Percentiles rank a stretch among this genome's conserved stretches.
phyloP scores from a whole-genome alignment of 37 sponge, comb jelly and placozoan genomes.

The Theonella swinhoei region DNA sequence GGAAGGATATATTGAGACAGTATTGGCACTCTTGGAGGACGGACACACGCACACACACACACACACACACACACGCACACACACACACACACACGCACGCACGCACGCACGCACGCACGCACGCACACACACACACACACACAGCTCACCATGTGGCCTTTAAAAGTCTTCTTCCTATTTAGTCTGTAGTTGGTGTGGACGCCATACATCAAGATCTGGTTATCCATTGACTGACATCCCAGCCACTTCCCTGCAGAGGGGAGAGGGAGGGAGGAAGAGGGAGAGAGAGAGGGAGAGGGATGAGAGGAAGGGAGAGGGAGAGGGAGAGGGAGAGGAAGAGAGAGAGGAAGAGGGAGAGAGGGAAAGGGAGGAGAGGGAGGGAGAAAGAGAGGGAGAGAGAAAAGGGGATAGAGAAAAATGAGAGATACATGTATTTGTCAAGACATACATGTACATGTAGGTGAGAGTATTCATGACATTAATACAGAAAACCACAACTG shows the following conservation, averaged over 20 bases:
- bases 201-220: conserved; percentile 86
- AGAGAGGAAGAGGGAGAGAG: not conserved
- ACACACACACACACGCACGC: no score
- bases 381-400: not conserved
- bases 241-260: conserved; percentile 88
- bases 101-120: conserved; percentile 31
- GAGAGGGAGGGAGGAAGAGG: conserved; percentile 21
- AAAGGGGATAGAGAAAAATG: no score
- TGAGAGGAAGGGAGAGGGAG: not conserved
- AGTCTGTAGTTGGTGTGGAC: conserved; percentile 92
- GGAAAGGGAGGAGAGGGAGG: not conserved
- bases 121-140: conserved; percentile 16
- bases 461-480: no score
- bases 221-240: conserved; percentile 97
- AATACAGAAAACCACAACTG: no score
- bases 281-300: conserved; percentile 11
- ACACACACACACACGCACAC: no score
- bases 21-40: no score
- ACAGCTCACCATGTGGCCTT: conserved; percentile 91
- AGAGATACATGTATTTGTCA: no score
- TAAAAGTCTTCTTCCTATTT: conserved; percentile 93
- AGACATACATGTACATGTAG: no score
- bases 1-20: not conserved
- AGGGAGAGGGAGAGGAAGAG: no score
- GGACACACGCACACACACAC: no score